Evolutionary conservation across 2,888 invertebrate species (phyloP), one percentile per base, ranked within the genome.

Genomic region (Antheraea yamamai): DNA sequence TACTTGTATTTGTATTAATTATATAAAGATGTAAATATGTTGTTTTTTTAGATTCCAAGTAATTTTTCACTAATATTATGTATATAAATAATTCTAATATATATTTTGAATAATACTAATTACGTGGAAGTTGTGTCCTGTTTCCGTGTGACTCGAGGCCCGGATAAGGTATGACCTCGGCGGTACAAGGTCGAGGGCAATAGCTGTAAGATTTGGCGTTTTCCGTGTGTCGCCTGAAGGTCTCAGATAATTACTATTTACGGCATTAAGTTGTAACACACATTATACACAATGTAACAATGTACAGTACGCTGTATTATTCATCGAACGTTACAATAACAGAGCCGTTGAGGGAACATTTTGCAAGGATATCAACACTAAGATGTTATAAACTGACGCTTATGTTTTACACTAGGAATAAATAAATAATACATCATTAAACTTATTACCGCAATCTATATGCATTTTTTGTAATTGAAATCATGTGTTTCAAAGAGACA

Each of bases 201-300:
- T 30, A 66, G 64, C 47, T 47, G 12, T 70, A 70, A 70, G 70
- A 81, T 90, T 88, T 86, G 89, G 89, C 88, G 86, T 84, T 91
- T 92, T 92, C 91, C 91, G 91, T 88, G 79, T 87, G 87, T 84
- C 85, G 88, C 85, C 88, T 85, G 89, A 91, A 91, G 91, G 89
- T 90, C 89, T 90, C 86, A 86, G 84, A 82, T 86, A 86, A 87
- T 87, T 87, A 86, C 85, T 88, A 88, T 87, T 88, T 86, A 87
- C 89, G 86, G 85, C 81, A 84, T 81, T 82, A 82, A 83, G 81
- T 84, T 81, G 86, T 78, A 80, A 77, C 80, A 75, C 79, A 78
- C 79, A 76, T 77, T 78, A 73, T 77, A 74, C 66, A 82, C 81
- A 80, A 79, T 81, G 81, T 83, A 75, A 84, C 74, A 78, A 80